Base-by-base conservation (phyloP, 2,797 vertebrate species). In the Atherinosoma microstoma region DNA sequence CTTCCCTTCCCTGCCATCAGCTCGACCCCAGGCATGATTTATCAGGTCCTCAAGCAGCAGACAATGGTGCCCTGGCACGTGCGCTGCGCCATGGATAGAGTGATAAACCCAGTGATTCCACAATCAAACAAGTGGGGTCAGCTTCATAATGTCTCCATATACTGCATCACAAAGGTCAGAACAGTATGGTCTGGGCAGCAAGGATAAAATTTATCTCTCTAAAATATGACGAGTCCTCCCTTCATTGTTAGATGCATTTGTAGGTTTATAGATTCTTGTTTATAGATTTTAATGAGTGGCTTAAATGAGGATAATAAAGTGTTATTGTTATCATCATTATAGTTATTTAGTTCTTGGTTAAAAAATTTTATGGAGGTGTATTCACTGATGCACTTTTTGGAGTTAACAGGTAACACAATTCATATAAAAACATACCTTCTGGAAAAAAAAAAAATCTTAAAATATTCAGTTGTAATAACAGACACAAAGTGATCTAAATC, bases 21-120 rank as follows among this genome's bases (percentile, higher is more conserved):
- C 73, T 82, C 76, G 70, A 78, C 72, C 78, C 74, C 69, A 59
- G 86, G 80, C 83, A 61, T 93, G 91, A 94, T 94, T 94, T 90
- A 93, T 94, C 91, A 85, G 80, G 65, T 83, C 84, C 86, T 89
- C 84, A 35, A 84, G 79, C 67, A 58, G 80, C 79, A 82, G 85
- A 87, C 86, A 85, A 80, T 80, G 76, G 70, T 71, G 45, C 80
- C 80, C 64, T 61, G 45, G 79, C 87, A 83, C 85, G 78, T 75
- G 87, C 45, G 64, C 81, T 15, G 32, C 54, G 83, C 83, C 83
- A 84, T 20, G 78, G 80, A 88, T 57, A 58, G 74, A 91, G 82
- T 90, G 92, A 92, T 91, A 91, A 89, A 92, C 84, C 84, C 84
- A 35, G 76, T 63, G 84, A 86, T 82, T 79, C 73, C 68, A 77